These are phyloP conservation scores for Ypsolopha scabrella DNA, from an alignment of 2,888 invertebrate species.

Conservation along the genomic window DNA sequence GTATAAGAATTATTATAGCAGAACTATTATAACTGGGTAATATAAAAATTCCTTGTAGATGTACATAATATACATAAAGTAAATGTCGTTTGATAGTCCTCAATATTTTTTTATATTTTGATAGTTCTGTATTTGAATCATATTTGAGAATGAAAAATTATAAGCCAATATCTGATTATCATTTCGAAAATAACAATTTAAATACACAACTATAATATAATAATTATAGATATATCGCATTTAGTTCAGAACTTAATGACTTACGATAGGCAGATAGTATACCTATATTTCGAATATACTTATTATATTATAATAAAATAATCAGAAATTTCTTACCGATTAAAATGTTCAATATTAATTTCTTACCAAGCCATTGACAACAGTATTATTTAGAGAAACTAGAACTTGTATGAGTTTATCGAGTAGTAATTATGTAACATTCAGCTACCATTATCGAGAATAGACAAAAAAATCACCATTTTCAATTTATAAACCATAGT, in stretches of 20 bases:
- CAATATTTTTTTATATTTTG: slow-evolving; percentile 72
- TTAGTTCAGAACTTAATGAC: slow-evolving; percentile 1
- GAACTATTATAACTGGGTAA: slow-evolving; percentile 43
- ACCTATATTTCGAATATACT: slow-evolving; percentile 3
- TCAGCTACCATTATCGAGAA: slow-evolving; percentile 43
- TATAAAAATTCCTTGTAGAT: slow-evolving; percentile 61
- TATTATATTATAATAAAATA: neutral
- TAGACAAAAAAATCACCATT: slow-evolving; percentile 33
- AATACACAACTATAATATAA: slow-evolving; percentile 1
- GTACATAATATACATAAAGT: slow-evolving; percentile 61
- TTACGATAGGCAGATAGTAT: neutral
- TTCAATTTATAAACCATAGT: slow-evolving; percentile 37
- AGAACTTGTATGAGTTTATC: slow-evolving; percentile 48
- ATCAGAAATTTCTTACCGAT: slow-evolving; percentile 18
- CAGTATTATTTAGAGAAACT: slow-evolving; percentile 68
- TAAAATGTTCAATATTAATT: slow-evolving; percentile 47
- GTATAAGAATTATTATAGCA: slow-evolving; percentile 51
- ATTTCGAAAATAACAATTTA: slow-evolving; percentile 39
- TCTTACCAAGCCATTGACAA: slow-evolving; percentile 69
- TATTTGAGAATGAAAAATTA: slow-evolving; percentile 41
- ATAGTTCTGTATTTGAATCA: slow-evolving; percentile 67
- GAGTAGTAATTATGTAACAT: slow-evolving; percentile 42
- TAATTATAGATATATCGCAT: slow-evolving; percentile 4
- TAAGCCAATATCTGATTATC: slow-evolving; percentile 67
- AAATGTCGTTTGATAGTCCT: slow-evolving; percentile 70